A percentile compares a stretch with the other conserved stretches of the same genome.
phyloP scores from a whole-genome alignment of 2,113 vertebrate genomes.

The Smithornis capensis region DNA sequence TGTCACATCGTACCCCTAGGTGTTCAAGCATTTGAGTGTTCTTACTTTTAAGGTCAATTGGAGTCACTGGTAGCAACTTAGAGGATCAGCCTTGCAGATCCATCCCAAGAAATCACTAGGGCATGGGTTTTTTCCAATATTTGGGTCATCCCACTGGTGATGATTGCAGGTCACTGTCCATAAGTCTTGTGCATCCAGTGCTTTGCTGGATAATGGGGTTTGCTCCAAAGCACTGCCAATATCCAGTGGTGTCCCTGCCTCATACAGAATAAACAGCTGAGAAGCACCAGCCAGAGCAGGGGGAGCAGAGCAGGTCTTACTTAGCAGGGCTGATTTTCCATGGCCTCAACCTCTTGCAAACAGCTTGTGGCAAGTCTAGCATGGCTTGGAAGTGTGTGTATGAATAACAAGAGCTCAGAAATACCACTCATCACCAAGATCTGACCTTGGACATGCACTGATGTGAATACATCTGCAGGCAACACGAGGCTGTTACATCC shows the following conservation, averaged over 20 bases:
- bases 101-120: neutral
- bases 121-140: neutral
- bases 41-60: neutral
- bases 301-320: neutral
- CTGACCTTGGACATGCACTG: neutral
- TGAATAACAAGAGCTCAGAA: neutral
- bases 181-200: rapidly evolving
- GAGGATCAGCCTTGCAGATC: neutral
- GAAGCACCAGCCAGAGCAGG: neutral
- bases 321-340: neutral
- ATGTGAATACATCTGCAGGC: neutral
- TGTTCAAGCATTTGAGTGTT: neutral
- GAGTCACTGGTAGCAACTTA: neutral
- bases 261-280: neutral
- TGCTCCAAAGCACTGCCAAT: neutral
- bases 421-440: neutral
- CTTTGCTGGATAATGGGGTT: neutral
- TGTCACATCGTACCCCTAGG: rapidly evolving
- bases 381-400: neutral
- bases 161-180: neutral
- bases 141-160: neutral
- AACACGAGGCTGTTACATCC: neutral
- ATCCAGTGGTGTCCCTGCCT: neutral
- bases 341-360: neutral
- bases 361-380: neutral